Evolutionary conservation across 2,888 invertebrate genomes (phyloP).

Genomic region (Schizotus pectinicornis): DNA sequence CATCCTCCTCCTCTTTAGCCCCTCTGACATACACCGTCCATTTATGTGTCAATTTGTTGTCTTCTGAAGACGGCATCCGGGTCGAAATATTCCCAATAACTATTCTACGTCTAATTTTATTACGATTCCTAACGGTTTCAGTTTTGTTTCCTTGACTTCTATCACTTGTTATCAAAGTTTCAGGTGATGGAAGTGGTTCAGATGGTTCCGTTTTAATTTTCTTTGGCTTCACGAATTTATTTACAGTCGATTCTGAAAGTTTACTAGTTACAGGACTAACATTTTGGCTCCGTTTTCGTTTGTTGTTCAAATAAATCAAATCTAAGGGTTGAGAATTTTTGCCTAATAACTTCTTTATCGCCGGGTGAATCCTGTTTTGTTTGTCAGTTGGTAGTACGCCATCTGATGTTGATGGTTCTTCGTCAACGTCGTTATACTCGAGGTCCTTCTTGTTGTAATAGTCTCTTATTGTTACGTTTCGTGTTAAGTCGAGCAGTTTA

Average conservation of each 20-base stretch:
- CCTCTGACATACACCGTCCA: constrained; percentile 90
- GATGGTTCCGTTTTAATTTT: constrained; percentile 32
- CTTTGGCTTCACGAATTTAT: constrained; percentile 23
- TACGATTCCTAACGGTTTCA: constrained; percentile 44
- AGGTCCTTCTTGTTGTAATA: constrained; percentile 66
- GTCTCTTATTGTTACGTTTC: constrained; percentile 66
- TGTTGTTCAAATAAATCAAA: constrained; percentile 48
- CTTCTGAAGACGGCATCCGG: constrained; percentile 73
- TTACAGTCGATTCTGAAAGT: constrained; percentile 12
- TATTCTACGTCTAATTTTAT: constrained; percentile 53
- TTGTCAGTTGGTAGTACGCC: constrained; percentile 31
- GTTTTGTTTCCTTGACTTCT: constrained; percentile 10
- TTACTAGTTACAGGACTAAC: constrained; percentile 24
- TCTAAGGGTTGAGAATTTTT: constrained; percentile 55
- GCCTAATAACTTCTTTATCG: constrained; percentile 74
- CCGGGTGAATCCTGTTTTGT: constrained; percentile 73
- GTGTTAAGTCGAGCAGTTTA: constrained; percentile 64
- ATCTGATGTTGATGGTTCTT: constrained; percentile 43
- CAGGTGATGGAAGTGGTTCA: background rate
- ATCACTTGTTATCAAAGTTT: constrained; percentile 9
- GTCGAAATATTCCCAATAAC: constrained; percentile 81
- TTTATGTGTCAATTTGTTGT: constrained; percentile 80
- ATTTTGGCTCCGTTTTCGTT: constrained; percentile 27
- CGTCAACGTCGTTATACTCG: constrained; percentile 53
- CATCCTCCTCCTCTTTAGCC: constrained; percentile 65